A percentile compares a stretch with the other conserved stretches of the same genome.
Evolutionary conservation across 2,888 invertebrate genomes (phyloP).

Genomic region (Frankliniella fusca): DNA sequence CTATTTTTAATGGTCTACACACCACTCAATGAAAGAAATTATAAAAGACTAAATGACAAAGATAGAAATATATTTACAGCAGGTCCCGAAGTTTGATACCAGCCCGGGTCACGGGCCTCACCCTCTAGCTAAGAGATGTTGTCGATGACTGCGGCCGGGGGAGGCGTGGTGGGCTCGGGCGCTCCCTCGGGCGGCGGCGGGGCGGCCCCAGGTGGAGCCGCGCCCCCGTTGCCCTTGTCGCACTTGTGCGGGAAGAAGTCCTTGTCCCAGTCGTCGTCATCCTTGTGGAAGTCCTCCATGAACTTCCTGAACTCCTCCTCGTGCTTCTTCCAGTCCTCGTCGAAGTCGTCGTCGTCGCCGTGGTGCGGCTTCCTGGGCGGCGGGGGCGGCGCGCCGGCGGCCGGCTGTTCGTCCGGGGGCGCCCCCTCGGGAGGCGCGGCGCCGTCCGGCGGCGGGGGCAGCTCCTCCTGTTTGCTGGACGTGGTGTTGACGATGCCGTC

Average conservation of each 20-base stretch:
- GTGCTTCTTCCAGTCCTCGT: constrained; percentile 19
- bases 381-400: neutral
- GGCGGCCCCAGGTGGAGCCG: neutral
- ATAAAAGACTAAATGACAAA: too few species aligned
- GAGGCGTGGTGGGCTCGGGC: neutral
- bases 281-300: constrained; percentile 11
- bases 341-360: constrained; percentile 20
- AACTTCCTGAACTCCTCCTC: constrained; percentile 2
- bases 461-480: constrained; percentile 8
- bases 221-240: neutral
- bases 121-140: neutral
- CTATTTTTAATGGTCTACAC: too few species aligned
- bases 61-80: neutral
- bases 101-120: too few species aligned
- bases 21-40: too few species aligned
- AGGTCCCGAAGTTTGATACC: neutral
- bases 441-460: neutral
- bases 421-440: neutral
- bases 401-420: neutral
- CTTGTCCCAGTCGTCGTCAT: constrained; percentile 22
- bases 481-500: constrained; percentile 9
- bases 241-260: neutral
- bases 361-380: neutral
- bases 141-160: neutral
- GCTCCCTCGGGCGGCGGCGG: neutral